Conservation (phyloP, 2,797 vertebrate genomes). For the Rhinoraja longicauda region DNA sequence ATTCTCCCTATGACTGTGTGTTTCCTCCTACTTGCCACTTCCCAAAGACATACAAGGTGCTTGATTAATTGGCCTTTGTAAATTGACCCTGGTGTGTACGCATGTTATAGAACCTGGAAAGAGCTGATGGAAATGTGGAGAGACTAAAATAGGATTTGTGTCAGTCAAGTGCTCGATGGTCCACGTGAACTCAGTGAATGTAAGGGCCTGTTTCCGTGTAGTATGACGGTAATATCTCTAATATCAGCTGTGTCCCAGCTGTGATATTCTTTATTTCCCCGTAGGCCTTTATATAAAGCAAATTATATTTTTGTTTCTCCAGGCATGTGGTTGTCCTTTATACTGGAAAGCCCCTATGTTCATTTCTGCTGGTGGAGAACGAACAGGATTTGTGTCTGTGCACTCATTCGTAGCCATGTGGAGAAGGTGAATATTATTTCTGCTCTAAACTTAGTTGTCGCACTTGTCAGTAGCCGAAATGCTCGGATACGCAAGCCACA, state of each 20-base stretch:
- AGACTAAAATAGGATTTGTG: not conserved
- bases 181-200: too few species aligned
- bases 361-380: conserved; percentile 81
- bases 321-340: conserved; percentile 87
- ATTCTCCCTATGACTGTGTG: too few species aligned
- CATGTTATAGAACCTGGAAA: too few species aligned
- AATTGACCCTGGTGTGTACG: too few species aligned
- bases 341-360: conserved; percentile 97
- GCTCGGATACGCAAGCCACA: not conserved
- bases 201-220: too few species aligned
- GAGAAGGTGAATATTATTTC: conserved; percentile 79
- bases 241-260: not conserved
- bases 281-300: not conserved
- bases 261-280: not conserved
- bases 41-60: too few species aligned
- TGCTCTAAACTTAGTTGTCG: conserved; percentile 35
- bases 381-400: conserved; percentile 82
- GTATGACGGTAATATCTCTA: not conserved
- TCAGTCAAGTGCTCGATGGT: too few species aligned
- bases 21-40: too few species aligned
- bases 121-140: not conserved
- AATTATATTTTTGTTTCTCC: conserved; percentile 43
- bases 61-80: too few species aligned
- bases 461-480: not conserved
- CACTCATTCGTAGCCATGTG: conserved; percentile 85